These are phyloP conservation scores for Agrilus planipennis DNA, from an alignment of 1,140 invertebrate species.

Conservation along the genomic window DNA sequence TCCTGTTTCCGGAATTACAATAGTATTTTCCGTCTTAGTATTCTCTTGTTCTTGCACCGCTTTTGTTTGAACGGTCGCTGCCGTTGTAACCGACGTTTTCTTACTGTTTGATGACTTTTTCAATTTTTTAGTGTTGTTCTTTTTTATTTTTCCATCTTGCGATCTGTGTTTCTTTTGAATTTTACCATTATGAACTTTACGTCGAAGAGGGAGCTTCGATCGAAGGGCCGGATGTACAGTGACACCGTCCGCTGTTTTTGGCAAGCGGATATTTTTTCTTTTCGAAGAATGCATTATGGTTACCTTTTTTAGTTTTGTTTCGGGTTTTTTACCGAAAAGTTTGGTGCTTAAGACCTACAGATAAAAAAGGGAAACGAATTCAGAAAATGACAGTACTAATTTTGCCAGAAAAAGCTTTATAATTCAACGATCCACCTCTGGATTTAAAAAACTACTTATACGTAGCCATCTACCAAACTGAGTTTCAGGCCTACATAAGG, in stretches of 20 bases:
- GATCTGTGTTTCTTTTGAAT: conserved; percentile 38
- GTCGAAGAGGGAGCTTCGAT: conserved; percentile 61
- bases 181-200: conserved; percentile 58
- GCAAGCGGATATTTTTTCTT: conserved; percentile 69
- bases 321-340: conserved; percentile 60
- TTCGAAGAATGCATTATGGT: conserved; percentile 78
- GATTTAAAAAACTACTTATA: too few species aligned
- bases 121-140: conserved; percentile 34
- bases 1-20: conserved; percentile 16
- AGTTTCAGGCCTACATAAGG: too few species aligned
- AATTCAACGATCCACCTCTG: too few species aligned
- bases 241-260: conserved; percentile 52
- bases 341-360: conserved; percentile 64
- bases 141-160: conserved; percentile 36
- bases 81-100: conserved; percentile 25
- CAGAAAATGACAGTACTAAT: too few species aligned
- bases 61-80: too few species aligned
- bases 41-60: conserved; percentile 24
- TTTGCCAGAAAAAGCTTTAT: too few species aligned
- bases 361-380: too few species aligned
- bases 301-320: conserved; percentile 66
- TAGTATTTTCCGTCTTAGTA: conserved; percentile 20
- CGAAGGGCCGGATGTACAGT: conserved; percentile 60
- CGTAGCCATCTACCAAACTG: too few species aligned
- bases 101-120: conserved; percentile 32